Conservation (phyloP, 2,888 invertebrate species). For the Tipula lateralis region DNA sequence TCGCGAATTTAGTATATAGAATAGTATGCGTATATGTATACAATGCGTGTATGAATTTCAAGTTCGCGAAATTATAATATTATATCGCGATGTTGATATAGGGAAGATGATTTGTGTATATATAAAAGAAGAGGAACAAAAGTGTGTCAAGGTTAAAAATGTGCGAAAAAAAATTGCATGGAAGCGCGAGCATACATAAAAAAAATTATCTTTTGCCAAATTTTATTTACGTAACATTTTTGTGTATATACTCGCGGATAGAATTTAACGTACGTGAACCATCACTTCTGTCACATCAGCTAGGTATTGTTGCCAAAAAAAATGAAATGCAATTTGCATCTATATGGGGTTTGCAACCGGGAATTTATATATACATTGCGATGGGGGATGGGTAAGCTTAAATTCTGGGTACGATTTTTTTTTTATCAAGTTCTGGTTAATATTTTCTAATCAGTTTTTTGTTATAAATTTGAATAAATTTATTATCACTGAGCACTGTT, state of each 20-base stretch:
- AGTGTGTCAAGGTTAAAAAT: conserved; percentile 3
- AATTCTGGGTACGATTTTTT: no score
- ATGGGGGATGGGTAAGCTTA: no score
- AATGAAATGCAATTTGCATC: neutral
- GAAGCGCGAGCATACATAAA: conserved; percentile 27
- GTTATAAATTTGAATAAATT: no score
- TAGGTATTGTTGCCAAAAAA: neutral
- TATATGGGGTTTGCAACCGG: neutral
- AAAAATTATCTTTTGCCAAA: neutral
- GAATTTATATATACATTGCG: neutral
- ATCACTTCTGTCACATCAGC: neutral
- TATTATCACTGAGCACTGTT: no score
- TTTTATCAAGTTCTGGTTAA: no score
- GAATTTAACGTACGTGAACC: neutral
- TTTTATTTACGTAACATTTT: neutral
- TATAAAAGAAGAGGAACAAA: neutral
- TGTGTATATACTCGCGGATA: neutral
- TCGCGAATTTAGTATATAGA: no score
- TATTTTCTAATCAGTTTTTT: no score
- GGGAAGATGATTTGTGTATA: neutral
- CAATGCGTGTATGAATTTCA: neutral
- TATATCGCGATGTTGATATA: neutral
- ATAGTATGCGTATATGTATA: neutral
- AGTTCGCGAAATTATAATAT: neutral
- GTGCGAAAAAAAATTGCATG: neutral